Evolutionary conservation across 2,113 vertebrate species (phyloP).

Genomic region (Thryonomys swinderianus): DNA sequence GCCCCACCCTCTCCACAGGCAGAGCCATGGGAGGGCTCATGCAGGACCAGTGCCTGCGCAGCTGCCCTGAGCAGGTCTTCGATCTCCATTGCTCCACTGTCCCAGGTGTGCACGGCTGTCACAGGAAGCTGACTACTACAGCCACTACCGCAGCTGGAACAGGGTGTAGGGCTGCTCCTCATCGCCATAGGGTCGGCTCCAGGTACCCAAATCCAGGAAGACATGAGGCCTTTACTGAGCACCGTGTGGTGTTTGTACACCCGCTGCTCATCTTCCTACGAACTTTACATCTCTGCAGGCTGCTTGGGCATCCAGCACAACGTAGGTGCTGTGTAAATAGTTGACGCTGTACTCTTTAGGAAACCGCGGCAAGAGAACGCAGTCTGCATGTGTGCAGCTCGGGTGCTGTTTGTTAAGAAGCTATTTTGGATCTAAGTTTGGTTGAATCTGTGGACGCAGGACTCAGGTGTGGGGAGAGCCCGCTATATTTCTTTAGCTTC

Average conservation of each 20-base stretch:
- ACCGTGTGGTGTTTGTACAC: accelerated
- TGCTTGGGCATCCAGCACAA: no score
- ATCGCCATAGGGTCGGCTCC: background rate
- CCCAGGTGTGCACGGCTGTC: background rate
- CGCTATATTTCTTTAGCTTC: background rate
- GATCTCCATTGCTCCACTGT: no score
- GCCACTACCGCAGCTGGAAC: no score
- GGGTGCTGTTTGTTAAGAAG: background rate
- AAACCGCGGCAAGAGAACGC: background rate
- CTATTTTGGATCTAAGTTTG: background rate
- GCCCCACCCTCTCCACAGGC: background rate
- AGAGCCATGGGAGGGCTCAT: no score
- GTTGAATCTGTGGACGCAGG: no score
- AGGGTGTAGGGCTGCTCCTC: accelerated
- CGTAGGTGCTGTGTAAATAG: background rate
- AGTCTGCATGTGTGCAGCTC: background rate
- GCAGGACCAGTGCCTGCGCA: no score
- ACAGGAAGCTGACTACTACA: background rate
- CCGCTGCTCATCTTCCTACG: accelerated
- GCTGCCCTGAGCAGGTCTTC: no score
- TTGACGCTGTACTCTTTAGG: background rate
- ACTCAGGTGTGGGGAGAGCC: no score
- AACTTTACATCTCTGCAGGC: background rate
- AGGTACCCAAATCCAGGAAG: background rate
- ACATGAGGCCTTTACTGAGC: accelerated